Conservation (phyloP, 1,140 invertebrate species). For the Tenebrio molitor region DNA sequence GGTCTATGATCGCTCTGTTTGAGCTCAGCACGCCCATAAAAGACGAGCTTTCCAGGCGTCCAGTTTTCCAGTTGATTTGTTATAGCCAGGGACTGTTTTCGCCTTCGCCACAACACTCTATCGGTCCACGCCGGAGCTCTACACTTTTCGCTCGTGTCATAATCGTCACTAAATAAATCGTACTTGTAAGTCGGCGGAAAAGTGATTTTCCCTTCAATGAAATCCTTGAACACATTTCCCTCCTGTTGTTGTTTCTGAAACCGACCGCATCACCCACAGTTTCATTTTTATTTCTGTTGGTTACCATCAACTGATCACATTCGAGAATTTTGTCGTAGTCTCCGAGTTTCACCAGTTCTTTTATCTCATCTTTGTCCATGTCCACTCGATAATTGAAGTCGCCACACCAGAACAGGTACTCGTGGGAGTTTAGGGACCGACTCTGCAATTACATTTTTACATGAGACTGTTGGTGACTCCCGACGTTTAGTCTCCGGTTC, state of each 20-base stretch:
- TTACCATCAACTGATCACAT: slow-evolving; percentile 88
- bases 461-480: no score
- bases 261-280: no score
- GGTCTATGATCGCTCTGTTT: slow-evolving; percentile 99
- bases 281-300: no score
- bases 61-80: slow-evolving; percentile 54
- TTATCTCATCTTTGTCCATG: slow-evolving; percentile 95
- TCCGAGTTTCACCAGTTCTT: slow-evolving; percentile 83
- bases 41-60: slow-evolving; percentile 84
- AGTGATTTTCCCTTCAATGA: slow-evolving; percentile 90
- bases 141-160: slow-evolving; percentile 99
- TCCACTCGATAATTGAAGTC: slow-evolving; percentile 99
- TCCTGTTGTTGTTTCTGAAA: slow-evolving; percentile 78
- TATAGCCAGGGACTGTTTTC: slow-evolving; percentile 79
- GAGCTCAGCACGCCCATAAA: slow-evolving; percentile 94
- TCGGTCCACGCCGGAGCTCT: slow-evolving; percentile 99
- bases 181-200: slow-evolving; percentile 99
- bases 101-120: slow-evolving; percentile 90
- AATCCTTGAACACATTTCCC: slow-evolving; percentile 95
- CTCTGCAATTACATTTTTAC: slow-evolving; percentile 69
- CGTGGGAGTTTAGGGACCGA: slow-evolving; percentile 92
- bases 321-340: slow-evolving; percentile 85
- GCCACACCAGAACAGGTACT: slow-evolving; percentile 99
- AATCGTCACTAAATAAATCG: slow-evolving; percentile 98
- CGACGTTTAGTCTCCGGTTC: no score